Percentiles rank a stretch among this genome's conserved stretches.
These are phyloP conservation scores for Paratilapia polleni DNA, from an alignment of 2,113 vertebrate genomes.

Conservation along the genomic window DNA sequence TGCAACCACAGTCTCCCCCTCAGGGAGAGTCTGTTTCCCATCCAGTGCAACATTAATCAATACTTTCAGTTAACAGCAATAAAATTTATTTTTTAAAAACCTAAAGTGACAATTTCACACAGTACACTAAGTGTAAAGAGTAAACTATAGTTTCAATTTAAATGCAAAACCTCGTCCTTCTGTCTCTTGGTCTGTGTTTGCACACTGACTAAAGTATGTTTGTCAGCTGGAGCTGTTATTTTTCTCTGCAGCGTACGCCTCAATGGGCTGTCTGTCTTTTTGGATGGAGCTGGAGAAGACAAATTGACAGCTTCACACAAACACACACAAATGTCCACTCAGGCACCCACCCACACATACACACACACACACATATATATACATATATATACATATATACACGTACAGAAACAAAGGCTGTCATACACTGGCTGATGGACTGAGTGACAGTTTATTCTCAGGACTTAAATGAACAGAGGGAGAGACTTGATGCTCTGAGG, in stretches of 20 bases:
- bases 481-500: conserved; percentile 60
- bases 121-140: conserved; percentile 39
- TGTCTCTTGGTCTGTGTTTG: conserved; percentile 54
- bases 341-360: conserved; percentile 5
- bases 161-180: conserved; percentile 57
- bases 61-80: conserved; percentile 49
- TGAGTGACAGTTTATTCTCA: conserved; percentile 75
- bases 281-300: conserved; percentile 72
- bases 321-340: conserved; percentile 9
- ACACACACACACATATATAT: too few species aligned
- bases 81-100: conserved; percentile 4
- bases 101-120: conserved; percentile 44
- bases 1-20: conserved; percentile 18
- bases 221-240: conserved; percentile 77
- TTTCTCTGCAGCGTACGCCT: conserved; percentile 75
- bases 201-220: conserved; percentile 74
- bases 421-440: conserved; percentile 49
- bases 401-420: conserved; percentile 8
- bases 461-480: conserved; percentile 66
- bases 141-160: conserved; percentile 54
- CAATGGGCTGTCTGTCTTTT: conserved; percentile 78
- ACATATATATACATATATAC: too few species aligned
- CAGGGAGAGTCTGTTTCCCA: conserved; percentile 35
- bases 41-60: conserved; percentile 52
- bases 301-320: conserved; percentile 74